Evolutionary conservation across 92 coral and sea anemone genomes (phyloP).

Genomic region (Pocillopora meandrina): DNA sequence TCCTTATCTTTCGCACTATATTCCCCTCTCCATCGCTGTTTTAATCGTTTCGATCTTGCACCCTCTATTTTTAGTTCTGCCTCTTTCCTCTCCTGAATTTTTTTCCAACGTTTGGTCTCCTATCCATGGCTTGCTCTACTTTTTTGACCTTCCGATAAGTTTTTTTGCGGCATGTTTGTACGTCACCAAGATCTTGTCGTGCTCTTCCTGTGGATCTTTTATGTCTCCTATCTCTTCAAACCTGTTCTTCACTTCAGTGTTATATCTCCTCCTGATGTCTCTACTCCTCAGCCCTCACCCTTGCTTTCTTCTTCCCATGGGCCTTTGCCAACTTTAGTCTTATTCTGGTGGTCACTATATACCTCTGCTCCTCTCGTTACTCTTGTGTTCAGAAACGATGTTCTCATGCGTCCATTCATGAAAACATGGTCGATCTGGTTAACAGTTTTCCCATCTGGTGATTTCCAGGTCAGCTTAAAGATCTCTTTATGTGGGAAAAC

Average conservation of each 20-base stretch:
- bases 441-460: too few species aligned
- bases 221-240: slow-evolving; percentile 24
- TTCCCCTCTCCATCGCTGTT: neutral
- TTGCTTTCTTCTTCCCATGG: neutral
- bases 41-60: neutral
- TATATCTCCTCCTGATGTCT: slow-evolving; percentile 14
- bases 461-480: too few species aligned
- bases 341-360: neutral
- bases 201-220: slow-evolving; percentile 20
- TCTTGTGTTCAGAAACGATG: too few species aligned
- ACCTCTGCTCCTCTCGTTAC: too few species aligned
- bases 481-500: too few species aligned
- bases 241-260: slow-evolving; percentile 15
- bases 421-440: too few species aligned
- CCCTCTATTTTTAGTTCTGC: too few species aligned
- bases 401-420: too few species aligned
- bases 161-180: slow-evolving; percentile 8
- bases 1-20: neutral
- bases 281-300: slow-evolving; percentile 26
- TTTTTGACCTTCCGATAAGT: neutral
- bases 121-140: slow-evolving; percentile 13
- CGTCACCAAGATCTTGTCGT: neutral
- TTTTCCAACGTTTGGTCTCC: too few species aligned
- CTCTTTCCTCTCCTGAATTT: too few species aligned
- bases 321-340: slow-evolving; percentile 4